Conservation (phyloP, 1,140 invertebrate genomes). For the Cotesia vestalis region DNA sequence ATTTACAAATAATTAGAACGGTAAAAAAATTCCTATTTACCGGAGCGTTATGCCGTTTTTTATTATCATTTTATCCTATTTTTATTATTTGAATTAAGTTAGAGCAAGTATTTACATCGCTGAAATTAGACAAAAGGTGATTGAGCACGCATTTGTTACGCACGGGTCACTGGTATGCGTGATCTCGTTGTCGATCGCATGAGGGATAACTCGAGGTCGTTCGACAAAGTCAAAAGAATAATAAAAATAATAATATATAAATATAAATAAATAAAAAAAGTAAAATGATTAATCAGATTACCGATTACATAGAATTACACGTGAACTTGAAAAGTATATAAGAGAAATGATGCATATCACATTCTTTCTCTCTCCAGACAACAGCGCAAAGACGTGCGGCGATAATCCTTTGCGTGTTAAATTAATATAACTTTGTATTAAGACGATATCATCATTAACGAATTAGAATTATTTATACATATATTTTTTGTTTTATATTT, state of each 20-base stretch:
- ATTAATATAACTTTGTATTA: too few relatives aligned
- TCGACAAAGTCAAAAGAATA: conserved; percentile 8
- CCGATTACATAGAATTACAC: background rate
- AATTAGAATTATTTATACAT: conserved; percentile 46
- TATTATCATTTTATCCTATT: too few relatives aligned
- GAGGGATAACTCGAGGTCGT: background rate
- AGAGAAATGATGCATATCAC: conserved; percentile 49
- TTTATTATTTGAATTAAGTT: background rate
- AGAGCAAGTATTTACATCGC: conserved; percentile 7
- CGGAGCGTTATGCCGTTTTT: too few relatives aligned
- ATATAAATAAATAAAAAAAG: background rate
- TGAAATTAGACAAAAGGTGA: conserved; percentile 15
- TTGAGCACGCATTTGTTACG: conserved; percentile 4
- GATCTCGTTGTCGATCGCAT: conserved; percentile 10
- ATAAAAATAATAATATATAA: background rate
- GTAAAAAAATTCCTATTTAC: background rate
- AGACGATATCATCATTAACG: conserved; percentile 39
- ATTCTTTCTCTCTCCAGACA: conserved; percentile 44
- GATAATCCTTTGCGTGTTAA: conserved; percentile 31
- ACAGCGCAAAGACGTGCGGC: conserved; percentile 20
- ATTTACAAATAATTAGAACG: background rate
- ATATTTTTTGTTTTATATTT: too few relatives aligned
- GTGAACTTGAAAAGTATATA: background rate
- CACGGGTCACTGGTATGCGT: conserved; percentile 6
- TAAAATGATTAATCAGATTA: conserved; percentile 1